These are phyloP conservation scores for Planococcus citri DNA, from an alignment of 1,140 invertebrate species.

Conservation along the genomic window DNA sequence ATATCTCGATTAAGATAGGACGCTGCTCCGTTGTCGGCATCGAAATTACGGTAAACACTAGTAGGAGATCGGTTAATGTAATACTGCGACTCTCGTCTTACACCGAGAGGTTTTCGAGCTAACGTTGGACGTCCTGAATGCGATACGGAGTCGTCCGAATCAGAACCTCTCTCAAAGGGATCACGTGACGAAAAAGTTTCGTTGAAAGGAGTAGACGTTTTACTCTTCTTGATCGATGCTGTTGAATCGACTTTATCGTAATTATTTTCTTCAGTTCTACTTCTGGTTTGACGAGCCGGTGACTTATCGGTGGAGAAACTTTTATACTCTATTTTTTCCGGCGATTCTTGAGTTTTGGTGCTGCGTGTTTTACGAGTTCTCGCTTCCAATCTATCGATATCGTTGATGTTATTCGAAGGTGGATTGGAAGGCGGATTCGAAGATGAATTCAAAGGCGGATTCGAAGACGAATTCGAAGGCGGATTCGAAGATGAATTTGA, in stretches of 20 bases:
- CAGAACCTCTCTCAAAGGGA: constrained; percentile 22
- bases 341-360: constrained; percentile 9
- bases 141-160: constrained; percentile 23
- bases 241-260: background rate
- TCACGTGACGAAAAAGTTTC: background rate
- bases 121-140: constrained; percentile 15
- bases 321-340: background rate
- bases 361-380: background rate
- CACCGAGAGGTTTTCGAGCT: background rate
- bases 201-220: background rate
- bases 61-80: background rate
- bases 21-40: background rate
- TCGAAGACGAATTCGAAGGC: too few species aligned
- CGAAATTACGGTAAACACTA: background rate
- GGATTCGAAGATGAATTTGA: too few species aligned
- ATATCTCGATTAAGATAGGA: background rate
- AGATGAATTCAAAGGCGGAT: too few species aligned
- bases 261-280: background rate
- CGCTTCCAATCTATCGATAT: background rate
- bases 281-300: background rate
- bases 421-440: constrained; percentile 17
- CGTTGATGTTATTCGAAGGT: background rate
- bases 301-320: background rate
- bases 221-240: background rate
- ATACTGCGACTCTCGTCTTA: constrained; percentile 12